Base-by-base conservation (phyloP, 2,888 invertebrate species). In the Blastobasis adustella region DNA sequence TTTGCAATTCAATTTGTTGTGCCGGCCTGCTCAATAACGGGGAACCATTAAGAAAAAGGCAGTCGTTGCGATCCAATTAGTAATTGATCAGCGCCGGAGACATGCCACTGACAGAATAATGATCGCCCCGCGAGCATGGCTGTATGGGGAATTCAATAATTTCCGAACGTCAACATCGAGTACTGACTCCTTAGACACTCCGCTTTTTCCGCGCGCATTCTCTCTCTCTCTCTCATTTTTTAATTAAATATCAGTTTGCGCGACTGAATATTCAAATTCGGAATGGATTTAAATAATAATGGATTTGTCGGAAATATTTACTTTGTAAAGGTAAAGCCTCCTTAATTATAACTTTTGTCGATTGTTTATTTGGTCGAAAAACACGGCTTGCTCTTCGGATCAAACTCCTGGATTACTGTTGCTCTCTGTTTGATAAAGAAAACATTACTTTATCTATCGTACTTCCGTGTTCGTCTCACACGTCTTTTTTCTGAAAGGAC, bases 31-130 rank as follows among this genome's bases (percentile, higher is more conserved):
- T 66, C 67, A 48, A 55, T 63, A 66, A 66, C 59, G 60, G 61
- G 54, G 58, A 51, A 57, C 73, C 67, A 78, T 78, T 77, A 79
- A 69, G 76, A 78, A 80, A 78, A 79, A 78, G 80, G 73, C 74
- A 65, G 67, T 71, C 72, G 76, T 62, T 62, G 63, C 50, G 61
- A 67, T 70, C 63, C 69, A 66, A 71, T 73, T 72, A 72, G 66
- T 76, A 78, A 79, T 78, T 77, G 76, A 73, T 71, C 65, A 57
- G 46, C 51, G 54, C 51, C 54, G 48, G 10, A 57, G 62, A 62
- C 58, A 61, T 74, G 77, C 57, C 62, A 50, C 55, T 72, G 72
- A 72, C 75, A 74, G 73, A 63, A 69, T 70, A 68, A 73, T 74
- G 66, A 72, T 67, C 68, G 64, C 62, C 23, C 23, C 10, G 41